Evolutionary conservation across 1,140 invertebrate species (phyloP).

Genomic region (Penaeus japonicus): DNA sequence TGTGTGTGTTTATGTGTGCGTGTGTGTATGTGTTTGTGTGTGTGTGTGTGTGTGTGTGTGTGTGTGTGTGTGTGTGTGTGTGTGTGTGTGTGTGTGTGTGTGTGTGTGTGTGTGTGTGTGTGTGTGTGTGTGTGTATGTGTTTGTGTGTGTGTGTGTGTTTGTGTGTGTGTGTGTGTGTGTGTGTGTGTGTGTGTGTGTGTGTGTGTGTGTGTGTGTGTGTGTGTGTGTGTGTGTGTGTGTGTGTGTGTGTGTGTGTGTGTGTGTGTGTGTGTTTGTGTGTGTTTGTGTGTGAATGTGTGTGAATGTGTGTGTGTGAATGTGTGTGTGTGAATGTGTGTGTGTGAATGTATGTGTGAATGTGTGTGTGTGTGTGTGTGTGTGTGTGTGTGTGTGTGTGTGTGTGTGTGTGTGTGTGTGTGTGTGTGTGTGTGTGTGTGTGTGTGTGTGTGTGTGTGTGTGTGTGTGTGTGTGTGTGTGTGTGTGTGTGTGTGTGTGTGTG

Average conservation of each 20-base stretch:
- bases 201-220: constrained; percentile 16
- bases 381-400: background rate
- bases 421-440: too few relatives aligned
- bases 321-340: constrained; percentile 15
- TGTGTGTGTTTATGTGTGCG: too few relatives aligned
- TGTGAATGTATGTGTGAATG: constrained; percentile 1
- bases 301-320: constrained; percentile 13
- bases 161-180: constrained; percentile 12
- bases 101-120: constrained; percentile 3
- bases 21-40: constrained; percentile 11
- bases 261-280: background rate
- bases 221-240: constrained; percentile 22
- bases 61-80: constrained; percentile 20
- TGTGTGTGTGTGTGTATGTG: constrained; percentile 12
- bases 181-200: constrained; percentile 8
- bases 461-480: too few relatives aligned
- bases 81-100: constrained; percentile 13
- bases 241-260: background rate
- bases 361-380: background rate
- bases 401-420: background rate
- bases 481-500: too few relatives aligned
- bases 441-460: too few relatives aligned
- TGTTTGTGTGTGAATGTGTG: constrained; percentile 22
- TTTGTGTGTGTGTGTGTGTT: background rate
- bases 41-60: constrained; percentile 20